phyloP scores from a whole-genome alignment of 2,888 invertebrate genomes.

The Hypselothyrea guttata region DNA sequence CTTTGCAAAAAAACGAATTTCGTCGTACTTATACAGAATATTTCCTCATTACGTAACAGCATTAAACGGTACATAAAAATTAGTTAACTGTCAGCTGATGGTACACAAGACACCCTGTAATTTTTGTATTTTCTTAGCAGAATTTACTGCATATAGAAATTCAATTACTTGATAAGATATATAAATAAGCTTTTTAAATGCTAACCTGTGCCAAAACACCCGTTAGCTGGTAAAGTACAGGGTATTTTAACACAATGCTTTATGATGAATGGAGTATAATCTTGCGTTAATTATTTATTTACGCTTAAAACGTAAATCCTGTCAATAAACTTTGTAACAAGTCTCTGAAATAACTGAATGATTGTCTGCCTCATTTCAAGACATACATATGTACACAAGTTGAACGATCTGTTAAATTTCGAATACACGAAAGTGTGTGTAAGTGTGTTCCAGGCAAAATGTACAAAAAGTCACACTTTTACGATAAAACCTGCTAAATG shows the following conservation, averaged over 20 bases:
- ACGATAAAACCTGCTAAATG: conserved; percentile 55
- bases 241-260: conserved; percentile 5
- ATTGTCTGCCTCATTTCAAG: conserved; percentile 4
- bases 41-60: too few relatives aligned
- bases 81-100: too few relatives aligned
- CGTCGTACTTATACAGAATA: too few relatives aligned
- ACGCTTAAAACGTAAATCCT: conserved; percentile 35
- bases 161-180: too few relatives aligned
- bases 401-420: conserved; percentile 52
- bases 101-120: too few relatives aligned
- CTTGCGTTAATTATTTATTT: conserved; percentile 32
- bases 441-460: conserved; percentile 32
- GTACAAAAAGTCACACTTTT: conserved; percentile 31
- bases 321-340: conserved; percentile 57
- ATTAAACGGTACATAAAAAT: too few relatives aligned
- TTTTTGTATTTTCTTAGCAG: too few relatives aligned
- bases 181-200: too few relatives aligned
- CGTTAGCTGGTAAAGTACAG: neutral
- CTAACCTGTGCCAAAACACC: neutral
- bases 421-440: conserved; percentile 12
- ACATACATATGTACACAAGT: conserved; percentile 48
- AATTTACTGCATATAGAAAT: too few relatives aligned
- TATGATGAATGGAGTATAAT: conserved; percentile 18
- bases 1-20: too few relatives aligned
- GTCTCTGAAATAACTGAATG: conserved; percentile 17